phyloP scores from a whole-genome alignment of 2,113 vertebrate species.

The Lepisosteus oculatus region DNA sequence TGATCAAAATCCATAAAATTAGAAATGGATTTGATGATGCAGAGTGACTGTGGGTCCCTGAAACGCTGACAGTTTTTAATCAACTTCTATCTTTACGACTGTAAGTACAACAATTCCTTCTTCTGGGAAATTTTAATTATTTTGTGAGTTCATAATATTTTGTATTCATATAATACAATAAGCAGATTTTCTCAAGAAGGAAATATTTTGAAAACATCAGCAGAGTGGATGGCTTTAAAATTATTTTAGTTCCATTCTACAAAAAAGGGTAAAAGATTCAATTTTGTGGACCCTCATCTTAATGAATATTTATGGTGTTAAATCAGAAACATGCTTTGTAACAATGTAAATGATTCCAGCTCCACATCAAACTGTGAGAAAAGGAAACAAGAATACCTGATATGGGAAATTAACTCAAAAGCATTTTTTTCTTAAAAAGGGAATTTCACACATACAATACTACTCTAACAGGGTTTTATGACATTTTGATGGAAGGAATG shows the following conservation, averaged over 20 bases:
- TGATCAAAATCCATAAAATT: slow-evolving; percentile 66
- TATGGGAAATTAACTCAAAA: slow-evolving; percentile 44
- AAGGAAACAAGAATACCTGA: slow-evolving; percentile 18
- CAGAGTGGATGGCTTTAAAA: slow-evolving; percentile 48
- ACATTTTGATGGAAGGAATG: too few species aligned
- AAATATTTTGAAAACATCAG: slow-evolving; percentile 57
- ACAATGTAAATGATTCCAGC: slow-evolving; percentile 63
- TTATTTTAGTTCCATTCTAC: slow-evolving; percentile 40
- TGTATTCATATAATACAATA: slow-evolving; percentile 53
- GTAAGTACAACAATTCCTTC: slow-evolving; percentile 22
- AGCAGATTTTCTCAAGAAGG: slow-evolving; percentile 46
- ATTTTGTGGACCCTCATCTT: slow-evolving; percentile 55
- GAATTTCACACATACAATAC: too few species aligned
- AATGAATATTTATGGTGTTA: slow-evolving; percentile 62
- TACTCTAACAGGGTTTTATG: too few species aligned
- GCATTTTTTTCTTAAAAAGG: slow-evolving; percentile 63
- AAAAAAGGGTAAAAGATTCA: slow-evolving; percentile 34
- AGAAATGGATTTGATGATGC: slow-evolving; percentile 65
- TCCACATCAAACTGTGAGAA: slow-evolving; percentile 36
- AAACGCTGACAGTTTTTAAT: slow-evolving; percentile 31
- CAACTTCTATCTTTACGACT: slow-evolving; percentile 22
- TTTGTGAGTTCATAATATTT: slow-evolving; percentile 54
- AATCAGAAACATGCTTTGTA: slow-evolving; percentile 62
- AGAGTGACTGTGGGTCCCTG: slow-evolving; percentile 35
- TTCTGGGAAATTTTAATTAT: slow-evolving; percentile 54